phyloP scores from a whole-genome alignment of 2,797 vertebrate genomes.

The Phrynocephalus forsythii region DNA sequence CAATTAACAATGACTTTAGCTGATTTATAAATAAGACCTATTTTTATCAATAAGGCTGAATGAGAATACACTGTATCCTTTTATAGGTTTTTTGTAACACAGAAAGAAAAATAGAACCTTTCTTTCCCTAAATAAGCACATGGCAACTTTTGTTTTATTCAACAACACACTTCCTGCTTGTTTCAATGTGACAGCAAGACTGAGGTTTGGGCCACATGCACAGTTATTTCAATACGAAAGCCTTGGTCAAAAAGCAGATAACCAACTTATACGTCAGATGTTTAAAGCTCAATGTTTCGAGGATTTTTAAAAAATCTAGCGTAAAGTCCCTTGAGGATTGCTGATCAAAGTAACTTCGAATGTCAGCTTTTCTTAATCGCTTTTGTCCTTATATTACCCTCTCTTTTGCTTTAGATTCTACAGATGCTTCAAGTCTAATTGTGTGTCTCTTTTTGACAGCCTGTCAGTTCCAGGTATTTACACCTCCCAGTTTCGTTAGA shows the following conservation, averaged over 20 bases:
- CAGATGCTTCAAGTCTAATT: constrained; percentile 3
- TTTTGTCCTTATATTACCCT: constrained; percentile 14
- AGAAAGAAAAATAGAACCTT: neutral
- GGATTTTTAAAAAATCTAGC: neutral
- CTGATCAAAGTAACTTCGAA: constrained; percentile 6
- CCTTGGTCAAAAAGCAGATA: neutral
- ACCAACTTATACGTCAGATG: neutral
- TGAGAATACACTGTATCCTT: neutral
- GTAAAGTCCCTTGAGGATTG: neutral
- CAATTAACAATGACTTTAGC: neutral
- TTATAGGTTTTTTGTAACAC: neutral
- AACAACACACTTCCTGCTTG: neutral
- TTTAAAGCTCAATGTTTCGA: neutral
- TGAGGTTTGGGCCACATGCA: neutral
- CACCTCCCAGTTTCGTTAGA: neutral
- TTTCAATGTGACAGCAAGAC: neutral
- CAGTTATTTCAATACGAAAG: neutral
- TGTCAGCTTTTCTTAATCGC: neutral
- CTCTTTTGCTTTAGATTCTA: neutral
- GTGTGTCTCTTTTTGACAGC: neutral
- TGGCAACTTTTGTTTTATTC: neutral
- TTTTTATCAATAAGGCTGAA: neutral
- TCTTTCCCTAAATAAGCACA: neutral
- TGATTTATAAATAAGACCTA: neutral
- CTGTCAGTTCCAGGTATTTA: neutral